phyloP scores from a whole-genome alignment of 1,140 invertebrate species.

The Musca vetustissima region DNA sequence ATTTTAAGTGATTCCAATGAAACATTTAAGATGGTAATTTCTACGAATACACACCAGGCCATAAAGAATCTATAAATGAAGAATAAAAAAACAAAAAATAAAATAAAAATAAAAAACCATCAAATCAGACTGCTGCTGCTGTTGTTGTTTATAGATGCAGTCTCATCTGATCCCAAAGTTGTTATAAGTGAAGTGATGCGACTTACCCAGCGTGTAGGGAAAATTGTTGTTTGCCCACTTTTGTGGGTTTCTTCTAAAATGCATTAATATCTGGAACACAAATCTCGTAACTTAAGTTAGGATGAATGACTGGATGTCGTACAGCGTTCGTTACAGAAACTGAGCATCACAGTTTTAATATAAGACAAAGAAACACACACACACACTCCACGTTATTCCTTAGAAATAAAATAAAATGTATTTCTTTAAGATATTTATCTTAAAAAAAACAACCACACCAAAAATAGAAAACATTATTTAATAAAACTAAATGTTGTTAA shows the following conservation, averaged over 20 bases:
- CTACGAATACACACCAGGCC: not conserved
- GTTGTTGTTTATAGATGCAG: too few relatives aligned
- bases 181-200: not conserved
- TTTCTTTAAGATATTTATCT: too few relatives aligned
- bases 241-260: constrained; percentile 1
- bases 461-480: too few relatives aligned
- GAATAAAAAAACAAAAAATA: not conserved
- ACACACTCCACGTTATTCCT: too few relatives aligned
- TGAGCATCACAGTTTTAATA: too few relatives aligned
- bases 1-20: constrained; percentile 13
- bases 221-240: not conserved
- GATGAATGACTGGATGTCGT: too few relatives aligned
- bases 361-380: too few relatives aligned
- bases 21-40: constrained; percentile 13
- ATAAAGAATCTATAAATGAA: not conserved
- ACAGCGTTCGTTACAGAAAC: too few relatives aligned
- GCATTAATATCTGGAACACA: constrained; percentile 11
- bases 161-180: not conserved
- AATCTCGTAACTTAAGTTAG: not conserved
- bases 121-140: too few relatives aligned
- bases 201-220: not conserved
- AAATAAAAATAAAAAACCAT: not conserved
- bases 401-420: too few relatives aligned
- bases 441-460: too few relatives aligned
- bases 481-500: too few relatives aligned